Conservation (phyloP, 2,113 vertebrate genomes). For the Peromyscus californicus region DNA sequence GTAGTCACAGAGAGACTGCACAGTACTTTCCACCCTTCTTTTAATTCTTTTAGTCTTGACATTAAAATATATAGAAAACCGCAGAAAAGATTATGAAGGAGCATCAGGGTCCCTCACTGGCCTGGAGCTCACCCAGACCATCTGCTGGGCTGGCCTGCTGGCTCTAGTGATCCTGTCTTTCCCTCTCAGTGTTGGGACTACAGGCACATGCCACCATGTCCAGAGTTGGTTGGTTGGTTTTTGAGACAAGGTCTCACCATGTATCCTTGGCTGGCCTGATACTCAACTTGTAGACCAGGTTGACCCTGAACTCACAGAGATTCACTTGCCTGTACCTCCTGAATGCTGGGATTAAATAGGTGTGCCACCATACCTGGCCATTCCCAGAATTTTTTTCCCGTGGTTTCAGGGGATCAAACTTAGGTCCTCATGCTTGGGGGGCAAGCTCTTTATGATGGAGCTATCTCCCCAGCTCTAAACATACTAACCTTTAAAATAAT, state of each 20-base stretch:
- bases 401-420: background rate
- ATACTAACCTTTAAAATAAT: slow-evolving; percentile 29
- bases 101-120: background rate
- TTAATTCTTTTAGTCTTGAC: slow-evolving; percentile 45
- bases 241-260: background rate
- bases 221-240: background rate
- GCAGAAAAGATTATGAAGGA: background rate
- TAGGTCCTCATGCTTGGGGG: background rate
- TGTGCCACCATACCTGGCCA: background rate
- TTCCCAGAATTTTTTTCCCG: background rate
- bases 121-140: background rate
- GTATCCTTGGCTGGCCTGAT: background rate
- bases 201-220: background rate
- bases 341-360: background rate
- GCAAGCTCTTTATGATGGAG: background rate
- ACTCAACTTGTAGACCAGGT: background rate
- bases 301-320: background rate
- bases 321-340: background rate
- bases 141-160: background rate
- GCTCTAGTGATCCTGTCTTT: background rate
- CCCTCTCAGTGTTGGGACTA: background rate
- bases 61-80: slow-evolving; percentile 45
- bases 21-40: background rate
- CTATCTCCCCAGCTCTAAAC: background rate
- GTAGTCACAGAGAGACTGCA: background rate